Conservation (phyloP, 2,113 vertebrate species). For the Gobius niger region DNA sequence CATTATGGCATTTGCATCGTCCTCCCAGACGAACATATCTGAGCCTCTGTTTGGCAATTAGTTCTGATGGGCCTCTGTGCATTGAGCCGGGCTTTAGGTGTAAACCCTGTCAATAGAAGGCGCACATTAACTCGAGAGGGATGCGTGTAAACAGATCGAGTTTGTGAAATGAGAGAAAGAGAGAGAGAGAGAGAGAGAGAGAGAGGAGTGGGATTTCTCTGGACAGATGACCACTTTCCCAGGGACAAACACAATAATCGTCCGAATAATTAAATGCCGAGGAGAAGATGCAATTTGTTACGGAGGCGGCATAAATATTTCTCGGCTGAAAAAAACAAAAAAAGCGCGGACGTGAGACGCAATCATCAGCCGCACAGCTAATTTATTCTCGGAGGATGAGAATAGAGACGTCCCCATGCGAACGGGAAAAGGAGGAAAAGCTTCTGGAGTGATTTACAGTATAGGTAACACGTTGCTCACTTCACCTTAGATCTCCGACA, state of each 20-base stretch:
- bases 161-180: background rate
- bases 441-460: too few species aligned
- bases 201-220: background rate
- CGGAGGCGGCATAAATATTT: background rate
- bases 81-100: conserved; percentile 53
- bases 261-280: conserved; percentile 15
- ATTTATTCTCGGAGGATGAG: background rate
- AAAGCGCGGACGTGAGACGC: background rate
- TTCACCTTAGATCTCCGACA: too few species aligned
- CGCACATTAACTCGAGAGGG: conserved; percentile 50
- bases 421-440: too few species aligned
- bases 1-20: conserved; percentile 3
- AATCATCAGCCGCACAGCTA: background rate
- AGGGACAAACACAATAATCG: conserved; percentile 13
- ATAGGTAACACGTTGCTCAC: too few species aligned
- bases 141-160: conserved; percentile 40
- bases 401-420: background rate
- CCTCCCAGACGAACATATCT: conserved; percentile 24
- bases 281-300: background rate
- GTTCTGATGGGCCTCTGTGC: conserved; percentile 42
- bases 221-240: conserved; percentile 2
- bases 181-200: background rate
- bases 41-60: conserved; percentile 44
- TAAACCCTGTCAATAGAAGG: conserved; percentile 53
- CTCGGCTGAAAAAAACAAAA: background rate